These are phyloP conservation scores for Xyliphius kryptos DNA, from an alignment of 2,113 vertebrate species.

Conservation along the genomic window DNA sequence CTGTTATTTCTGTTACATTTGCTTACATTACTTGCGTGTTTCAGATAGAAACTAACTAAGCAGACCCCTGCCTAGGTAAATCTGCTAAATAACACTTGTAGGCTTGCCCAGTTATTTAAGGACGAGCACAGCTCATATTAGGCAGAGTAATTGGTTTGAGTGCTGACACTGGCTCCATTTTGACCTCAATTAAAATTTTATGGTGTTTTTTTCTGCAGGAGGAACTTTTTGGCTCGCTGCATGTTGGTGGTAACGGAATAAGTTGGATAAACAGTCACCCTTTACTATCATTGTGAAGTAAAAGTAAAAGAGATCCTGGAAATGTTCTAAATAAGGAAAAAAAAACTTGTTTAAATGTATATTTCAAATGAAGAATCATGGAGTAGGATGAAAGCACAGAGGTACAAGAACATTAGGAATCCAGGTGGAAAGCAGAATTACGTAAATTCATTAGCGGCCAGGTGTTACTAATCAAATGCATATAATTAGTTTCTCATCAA, in stretches of 20 bases:
- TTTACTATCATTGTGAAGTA: neutral
- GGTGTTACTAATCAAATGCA: no score
- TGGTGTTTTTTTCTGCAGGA: constrained; percentile 5
- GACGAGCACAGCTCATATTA: constrained; percentile 17
- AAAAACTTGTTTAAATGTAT: neutral
- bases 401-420: no score
- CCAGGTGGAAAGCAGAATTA: no score
- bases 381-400: no score
- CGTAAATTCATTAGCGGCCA: no score
- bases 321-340: neutral
- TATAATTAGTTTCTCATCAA: no score
- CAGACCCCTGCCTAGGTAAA: constrained; percentile 8
- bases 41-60: constrained; percentile 16
- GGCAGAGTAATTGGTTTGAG: neutral
- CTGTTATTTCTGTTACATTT: constrained; percentile 25
- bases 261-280: neutral
- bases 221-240: neutral
- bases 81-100: constrained; percentile 28
- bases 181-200: constrained; percentile 25
- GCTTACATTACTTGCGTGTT: constrained; percentile 30
- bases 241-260: neutral
- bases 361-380: no score
- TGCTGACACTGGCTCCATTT: constrained; percentile 2
- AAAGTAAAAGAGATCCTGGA: neutral
- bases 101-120: constrained; percentile 20